Evolutionary conservation across 1,140 invertebrate species (phyloP).

Genomic region (Laodelphax striatellus): DNA sequence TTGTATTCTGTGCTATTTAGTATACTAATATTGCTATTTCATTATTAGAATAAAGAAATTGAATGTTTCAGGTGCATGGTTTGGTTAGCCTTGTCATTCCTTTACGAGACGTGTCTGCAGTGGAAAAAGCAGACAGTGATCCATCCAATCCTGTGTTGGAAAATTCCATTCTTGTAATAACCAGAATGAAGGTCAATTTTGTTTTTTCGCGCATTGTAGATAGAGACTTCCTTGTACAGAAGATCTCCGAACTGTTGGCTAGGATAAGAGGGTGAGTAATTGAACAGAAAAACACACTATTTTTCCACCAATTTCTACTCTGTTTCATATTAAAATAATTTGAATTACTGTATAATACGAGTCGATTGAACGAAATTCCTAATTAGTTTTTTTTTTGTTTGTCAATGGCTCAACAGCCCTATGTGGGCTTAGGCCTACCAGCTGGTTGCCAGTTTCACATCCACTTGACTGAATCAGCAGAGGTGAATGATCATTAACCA

Average conservation of each 20-base stretch:
- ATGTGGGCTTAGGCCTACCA: no score
- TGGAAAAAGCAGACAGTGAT: conserved; percentile 61
- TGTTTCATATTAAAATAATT: not conserved
- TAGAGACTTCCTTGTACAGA: conserved; percentile 77
- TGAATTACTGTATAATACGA: not conserved
- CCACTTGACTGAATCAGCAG: no score
- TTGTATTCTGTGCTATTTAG: no score
- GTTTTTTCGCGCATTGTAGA: conserved; percentile 83
- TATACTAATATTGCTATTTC: no score
- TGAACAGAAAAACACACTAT: not conserved
- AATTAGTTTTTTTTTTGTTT: no score
- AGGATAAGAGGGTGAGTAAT: conserved; percentile 30
- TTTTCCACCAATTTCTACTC: not conserved
- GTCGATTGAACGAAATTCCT: no score
- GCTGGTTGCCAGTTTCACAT: no score
- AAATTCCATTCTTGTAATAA: conserved; percentile 76
- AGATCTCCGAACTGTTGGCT: conserved; percentile 76
- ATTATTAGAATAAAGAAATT: no score
- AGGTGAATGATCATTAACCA: no score
- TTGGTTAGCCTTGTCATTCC: conserved; percentile 83
- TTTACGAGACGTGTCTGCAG: conserved; percentile 58
- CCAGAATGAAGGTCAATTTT: conserved; percentile 62
- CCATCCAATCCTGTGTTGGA: conserved; percentile 44
- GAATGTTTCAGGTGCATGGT: conserved; percentile 60
- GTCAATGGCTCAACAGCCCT: no score